Percentiles rank a stretch among this genome's conserved stretches.
Evolutionary conservation across 2,888 invertebrate species (phyloP).

Genomic region (Neria commutata): DNA sequence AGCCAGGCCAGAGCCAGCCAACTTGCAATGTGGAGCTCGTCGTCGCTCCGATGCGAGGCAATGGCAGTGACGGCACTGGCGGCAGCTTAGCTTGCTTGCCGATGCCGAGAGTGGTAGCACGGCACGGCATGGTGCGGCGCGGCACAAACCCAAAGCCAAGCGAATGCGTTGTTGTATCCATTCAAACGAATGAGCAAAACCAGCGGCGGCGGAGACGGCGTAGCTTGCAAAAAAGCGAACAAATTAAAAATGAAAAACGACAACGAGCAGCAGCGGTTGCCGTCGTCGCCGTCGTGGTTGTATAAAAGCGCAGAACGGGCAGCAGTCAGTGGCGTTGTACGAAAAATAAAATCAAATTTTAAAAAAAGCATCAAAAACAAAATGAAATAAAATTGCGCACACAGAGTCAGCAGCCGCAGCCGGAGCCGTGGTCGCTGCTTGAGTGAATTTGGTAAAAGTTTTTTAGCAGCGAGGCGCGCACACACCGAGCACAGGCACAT

Average conservation of each 20-base stretch:
- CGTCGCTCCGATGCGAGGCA: constrained; percentile 12
- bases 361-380: too few species aligned
- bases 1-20: constrained; percentile 18
- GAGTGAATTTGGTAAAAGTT: background rate
- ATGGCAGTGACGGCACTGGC: background rate
- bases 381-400: too few species aligned
- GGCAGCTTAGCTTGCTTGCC: constrained; percentile 18
- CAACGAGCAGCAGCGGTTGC: background rate
- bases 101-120: background rate
- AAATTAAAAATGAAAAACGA: constrained; percentile 35
- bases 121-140: constrained; percentile 8
- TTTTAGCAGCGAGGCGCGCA: background rate
- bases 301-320: too few species aligned
- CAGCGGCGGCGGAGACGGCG: background rate
- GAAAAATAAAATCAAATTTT: too few species aligned
- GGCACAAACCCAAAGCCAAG: constrained; percentile 31
- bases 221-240: constrained; percentile 7
- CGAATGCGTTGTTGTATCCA: constrained; percentile 21
- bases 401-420: too few species aligned
- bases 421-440: background rate
- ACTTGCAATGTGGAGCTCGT: constrained; percentile 22
- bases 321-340: too few species aligned
- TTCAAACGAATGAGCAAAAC: constrained; percentile 21
- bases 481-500: background rate
- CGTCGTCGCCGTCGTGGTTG: background rate